A percentile compares a stretch with the other conserved stretches of the same genome.
These are phyloP conservation scores for Trachemys scripta DNA, from an alignment of 2,113 vertebrate species.

Conservation along the genomic window DNA sequence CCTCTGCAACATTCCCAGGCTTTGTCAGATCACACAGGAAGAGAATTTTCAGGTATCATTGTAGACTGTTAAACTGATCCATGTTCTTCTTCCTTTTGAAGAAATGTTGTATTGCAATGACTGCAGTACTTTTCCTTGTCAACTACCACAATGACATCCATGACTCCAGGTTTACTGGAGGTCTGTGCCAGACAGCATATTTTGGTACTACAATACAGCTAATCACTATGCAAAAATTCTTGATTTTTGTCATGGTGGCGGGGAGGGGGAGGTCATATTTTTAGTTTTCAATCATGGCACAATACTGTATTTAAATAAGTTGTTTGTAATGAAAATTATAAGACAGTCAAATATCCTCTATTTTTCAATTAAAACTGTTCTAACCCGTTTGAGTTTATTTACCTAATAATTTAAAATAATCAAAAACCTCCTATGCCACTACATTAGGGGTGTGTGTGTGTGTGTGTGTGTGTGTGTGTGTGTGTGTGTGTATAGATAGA, in stretches of 20 bases:
- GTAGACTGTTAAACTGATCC: neutral
- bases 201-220: neutral
- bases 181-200: neutral
- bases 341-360: neutral
- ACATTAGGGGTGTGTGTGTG: neutral
- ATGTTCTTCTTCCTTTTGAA: neutral
- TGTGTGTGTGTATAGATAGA: neutral
- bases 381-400: neutral
- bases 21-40: neutral
- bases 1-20: neutral
- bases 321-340: neutral
- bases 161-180: neutral
- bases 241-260: neutral
- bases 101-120: neutral
- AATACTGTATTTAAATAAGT: neutral
- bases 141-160: neutral
- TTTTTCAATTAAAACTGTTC: neutral
- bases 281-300: neutral
- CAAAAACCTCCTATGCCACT: neutral
- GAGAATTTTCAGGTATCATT: neutral
- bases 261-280: rapidly evolving
- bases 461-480: neutral
- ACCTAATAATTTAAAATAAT: neutral
- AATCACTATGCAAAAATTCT: neutral
- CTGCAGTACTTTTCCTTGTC: neutral